Base-by-base conservation (phyloP, 2,113 vertebrate species). In the Cololabis saira region DNA sequence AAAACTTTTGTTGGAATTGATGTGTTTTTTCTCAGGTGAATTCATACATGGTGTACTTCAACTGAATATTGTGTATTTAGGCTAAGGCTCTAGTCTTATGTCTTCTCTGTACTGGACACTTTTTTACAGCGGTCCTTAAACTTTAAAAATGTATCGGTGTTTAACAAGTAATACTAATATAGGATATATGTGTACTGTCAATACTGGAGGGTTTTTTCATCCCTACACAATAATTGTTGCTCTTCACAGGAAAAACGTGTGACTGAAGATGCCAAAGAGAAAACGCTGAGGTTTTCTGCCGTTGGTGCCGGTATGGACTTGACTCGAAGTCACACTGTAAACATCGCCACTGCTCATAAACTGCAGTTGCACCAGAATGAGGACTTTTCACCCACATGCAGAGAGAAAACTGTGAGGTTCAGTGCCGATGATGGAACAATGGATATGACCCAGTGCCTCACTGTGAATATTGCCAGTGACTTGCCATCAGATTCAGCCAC, bases 381-480 rank as follows among this genome's bases (percentile, higher is more conserved):
- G 0, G 5, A 54, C 11, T 10, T 27, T 21, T 11, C 64, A 18
- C 51, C 57, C 0, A 0, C 42, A 0, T 19, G 15, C 12, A 52
- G 62, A 52, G 74, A 78, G n/a, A 74, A 74, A 47, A 74, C 59
- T 0, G 3, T 74, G 19, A 56, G 30, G 40, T 75, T 84, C 21
- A 24, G 8, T 19, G 53, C 41, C 41, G 50, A 66, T 1, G 72
- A 77, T 0, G 56, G 59, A 14, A 21, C 49, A 0, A 69, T 84
- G 62, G 78, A 84, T 61, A 27, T 77, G 45, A 78, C 71, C 0
- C 43, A 69, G 22, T 53, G 78, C 41, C 71, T 61, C 15, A 75
- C 78, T 2, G 83, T 93, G 5, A 21, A 92, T 67, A 94, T 97
- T 71, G 71, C 84, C 12, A 88, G 83, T 37, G 91, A 91, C 61